Conservation (phyloP, 2,113 vertebrate species). For the Oenanthe oenanthe region DNA sequence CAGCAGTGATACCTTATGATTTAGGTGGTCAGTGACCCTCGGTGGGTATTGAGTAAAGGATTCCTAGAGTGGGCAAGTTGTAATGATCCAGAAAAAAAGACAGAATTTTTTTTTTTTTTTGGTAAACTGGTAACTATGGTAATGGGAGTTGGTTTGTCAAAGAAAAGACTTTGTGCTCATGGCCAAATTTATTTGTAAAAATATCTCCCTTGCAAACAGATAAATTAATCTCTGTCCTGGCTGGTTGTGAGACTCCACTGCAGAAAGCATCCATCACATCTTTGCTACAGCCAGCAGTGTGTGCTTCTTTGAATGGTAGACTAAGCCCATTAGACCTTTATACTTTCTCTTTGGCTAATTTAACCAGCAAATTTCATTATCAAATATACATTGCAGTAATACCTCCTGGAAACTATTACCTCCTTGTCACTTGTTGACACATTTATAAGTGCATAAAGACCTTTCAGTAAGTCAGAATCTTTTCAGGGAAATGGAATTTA, state of each 20-base stretch:
- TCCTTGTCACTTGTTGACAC: slow-evolving; percentile 28
- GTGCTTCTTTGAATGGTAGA: background rate
- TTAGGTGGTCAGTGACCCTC: background rate
- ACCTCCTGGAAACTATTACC: slow-evolving; percentile 3
- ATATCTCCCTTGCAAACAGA: background rate
- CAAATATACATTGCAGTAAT: slow-evolving; percentile 11
- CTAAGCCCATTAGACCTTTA: background rate
- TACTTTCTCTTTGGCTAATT: slow-evolving; percentile 34
- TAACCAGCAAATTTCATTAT: slow-evolving; percentile 42
- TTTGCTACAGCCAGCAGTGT: background rate
- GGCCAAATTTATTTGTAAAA: background rate
- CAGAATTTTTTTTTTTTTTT: background rate
- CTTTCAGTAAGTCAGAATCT: slow-evolving; percentile 37
- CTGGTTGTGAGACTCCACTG: background rate
- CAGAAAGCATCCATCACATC: background rate
- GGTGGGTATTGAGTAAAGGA: background rate
- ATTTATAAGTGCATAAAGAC: slow-evolving; percentile 36
- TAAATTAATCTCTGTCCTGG: background rate
- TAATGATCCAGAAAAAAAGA: no score
- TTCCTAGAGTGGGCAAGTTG: background rate
- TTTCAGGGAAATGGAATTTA: slow-evolving; percentile 51
- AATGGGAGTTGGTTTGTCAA: background rate
- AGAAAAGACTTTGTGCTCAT: background rate
- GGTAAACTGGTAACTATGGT: background rate
- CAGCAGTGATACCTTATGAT: background rate